Base-by-base conservation (phyloP, 2,888 invertebrate species). In the Tenthredo amoena region DNA sequence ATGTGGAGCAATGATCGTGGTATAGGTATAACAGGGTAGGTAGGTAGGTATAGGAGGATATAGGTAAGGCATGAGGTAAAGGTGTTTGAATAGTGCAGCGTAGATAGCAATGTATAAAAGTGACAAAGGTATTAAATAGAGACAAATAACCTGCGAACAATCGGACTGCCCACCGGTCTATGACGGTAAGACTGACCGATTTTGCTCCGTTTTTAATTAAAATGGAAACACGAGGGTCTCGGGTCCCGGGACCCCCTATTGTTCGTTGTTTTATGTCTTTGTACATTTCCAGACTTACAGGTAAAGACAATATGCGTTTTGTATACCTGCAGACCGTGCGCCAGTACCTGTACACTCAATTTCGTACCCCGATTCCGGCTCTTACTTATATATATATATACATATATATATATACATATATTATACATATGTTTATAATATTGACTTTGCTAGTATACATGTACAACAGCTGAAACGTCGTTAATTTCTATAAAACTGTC, bases 1-100 rank as follows among this genome's bases (percentile, higher is more conserved):
- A 89, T 89, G 81, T 88, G 79, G 88, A 89, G 87, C 88, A 88
- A 89, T 90, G 84, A 90, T 88, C 77, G 85, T 86, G 84, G 12
- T 15, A 15, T 84, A 85, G 85, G 83, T 77, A 84, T 40, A 34
- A 6, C 1, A 43, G 9, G 40, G 9, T 40, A 43, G 40, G 40
- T 40, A 40, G 43, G 43, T 47, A 47, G 15, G 47, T 47, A 4
- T 47, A 47, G 12, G 15, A 15, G 47, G n/a, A 6, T 50, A 50
- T 55, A 55, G 55, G n/a, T 0, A 50, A 50, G 50, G 62, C 21
- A 62, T 62, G 9, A 62, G 18, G 76, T 7, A n/a, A 34, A 77
- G 43, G 31, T 15, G 76, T 37, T n/a, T 0, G 62, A 50, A 62
- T n/a, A 74, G 84, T 21, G 12, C 55, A 84, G 7, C 84, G 82